phyloP scores from a whole-genome alignment of 30 jellyfish, hydroid and myxozoan genomes.

The Hydra vulgaris region DNA sequence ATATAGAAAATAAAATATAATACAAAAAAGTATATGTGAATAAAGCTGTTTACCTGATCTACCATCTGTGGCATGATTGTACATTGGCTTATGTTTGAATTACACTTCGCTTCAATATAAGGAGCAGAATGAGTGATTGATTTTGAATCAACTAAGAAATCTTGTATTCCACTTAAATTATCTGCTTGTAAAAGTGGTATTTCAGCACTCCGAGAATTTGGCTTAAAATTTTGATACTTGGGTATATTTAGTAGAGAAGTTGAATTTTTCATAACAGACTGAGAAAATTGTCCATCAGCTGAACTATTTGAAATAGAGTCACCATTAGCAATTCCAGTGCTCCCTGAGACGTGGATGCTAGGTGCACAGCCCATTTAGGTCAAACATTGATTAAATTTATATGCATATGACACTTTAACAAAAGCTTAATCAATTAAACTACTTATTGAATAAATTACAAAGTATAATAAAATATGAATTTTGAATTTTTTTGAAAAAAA shows the following conservation, averaged over 20 bases:
- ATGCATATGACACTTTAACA: no score
- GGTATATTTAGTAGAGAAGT: constrained; percentile 29
- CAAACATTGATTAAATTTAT: constrained; percentile 12
- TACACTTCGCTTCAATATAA: neutral
- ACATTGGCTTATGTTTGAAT: no score
- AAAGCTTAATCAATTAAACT: no score
- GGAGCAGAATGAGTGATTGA: constrained; percentile 3
- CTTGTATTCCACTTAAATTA: constrained; percentile 8
- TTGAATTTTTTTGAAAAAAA: no score
- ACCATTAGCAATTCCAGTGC: constrained; percentile 70
- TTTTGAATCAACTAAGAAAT: neutral
- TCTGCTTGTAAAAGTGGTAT: constrained; percentile 26
- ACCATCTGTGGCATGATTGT: neutral
- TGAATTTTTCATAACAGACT: constrained; percentile 41
- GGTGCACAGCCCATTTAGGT: constrained; percentile 99
- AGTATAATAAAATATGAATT: no score
- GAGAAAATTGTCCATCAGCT: constrained; percentile 28
- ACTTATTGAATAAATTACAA: no score
- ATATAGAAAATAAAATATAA: neutral
- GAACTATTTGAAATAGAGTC: constrained; percentile 13
- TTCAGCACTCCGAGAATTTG: constrained; percentile 52
- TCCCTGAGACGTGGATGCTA: constrained; percentile 95
- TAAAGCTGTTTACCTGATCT: neutral
- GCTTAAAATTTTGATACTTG: constrained; percentile 14
- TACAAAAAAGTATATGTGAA: neutral